A percentile compares a stretch with the other conserved stretches of the same genome.
Conservation (phyloP, 2,888 invertebrate genomes). For the Napeogenes sylphis region DNA sequence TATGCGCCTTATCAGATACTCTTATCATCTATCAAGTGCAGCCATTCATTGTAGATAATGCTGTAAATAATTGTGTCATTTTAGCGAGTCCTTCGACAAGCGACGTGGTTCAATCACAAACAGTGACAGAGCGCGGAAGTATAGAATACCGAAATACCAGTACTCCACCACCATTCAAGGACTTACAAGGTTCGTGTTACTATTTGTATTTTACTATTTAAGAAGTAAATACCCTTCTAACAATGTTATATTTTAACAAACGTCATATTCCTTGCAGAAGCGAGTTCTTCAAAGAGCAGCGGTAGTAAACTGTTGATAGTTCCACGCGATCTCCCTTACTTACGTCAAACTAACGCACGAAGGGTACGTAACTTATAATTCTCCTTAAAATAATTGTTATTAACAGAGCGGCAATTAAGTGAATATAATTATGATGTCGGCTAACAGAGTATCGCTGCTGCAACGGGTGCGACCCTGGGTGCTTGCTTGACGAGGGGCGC, state of each 20-base stretch:
- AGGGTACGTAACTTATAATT: constrained; percentile 49
- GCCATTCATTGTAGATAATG: constrained; percentile 58
- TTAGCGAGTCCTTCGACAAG: constrained; percentile 57
- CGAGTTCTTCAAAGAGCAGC: constrained; percentile 61
- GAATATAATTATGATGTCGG: constrained; percentile 29
- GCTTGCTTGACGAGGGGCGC: constrained; percentile 77
- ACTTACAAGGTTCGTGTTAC: constrained; percentile 56
- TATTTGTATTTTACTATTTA: constrained; percentile 9
- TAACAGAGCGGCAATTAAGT: constrained; percentile 2
- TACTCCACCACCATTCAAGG: constrained; percentile 58
- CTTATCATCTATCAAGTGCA: constrained; percentile 65
- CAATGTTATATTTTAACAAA: not conserved
- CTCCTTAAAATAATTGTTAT: not conserved
- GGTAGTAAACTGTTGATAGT: constrained; percentile 69
- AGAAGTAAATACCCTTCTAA: not conserved
- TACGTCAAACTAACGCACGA: constrained; percentile 75
- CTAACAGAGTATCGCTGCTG: constrained; percentile 72
- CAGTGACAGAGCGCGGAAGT: constrained; percentile 48
- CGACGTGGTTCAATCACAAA: constrained; percentile 45
- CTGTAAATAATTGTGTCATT: constrained; percentile 47
- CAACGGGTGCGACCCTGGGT: constrained; percentile 76
- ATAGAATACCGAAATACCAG: constrained; percentile 47
- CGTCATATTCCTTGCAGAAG: constrained; percentile 46
- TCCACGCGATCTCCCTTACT: constrained; percentile 70
- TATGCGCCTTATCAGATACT: constrained; percentile 50